A percentile compares a stretch with the other conserved stretches of the same genome.
Evolutionary conservation across 1,140 invertebrate species (phyloP).

Genomic region (Steinernema feltiae): DNA sequence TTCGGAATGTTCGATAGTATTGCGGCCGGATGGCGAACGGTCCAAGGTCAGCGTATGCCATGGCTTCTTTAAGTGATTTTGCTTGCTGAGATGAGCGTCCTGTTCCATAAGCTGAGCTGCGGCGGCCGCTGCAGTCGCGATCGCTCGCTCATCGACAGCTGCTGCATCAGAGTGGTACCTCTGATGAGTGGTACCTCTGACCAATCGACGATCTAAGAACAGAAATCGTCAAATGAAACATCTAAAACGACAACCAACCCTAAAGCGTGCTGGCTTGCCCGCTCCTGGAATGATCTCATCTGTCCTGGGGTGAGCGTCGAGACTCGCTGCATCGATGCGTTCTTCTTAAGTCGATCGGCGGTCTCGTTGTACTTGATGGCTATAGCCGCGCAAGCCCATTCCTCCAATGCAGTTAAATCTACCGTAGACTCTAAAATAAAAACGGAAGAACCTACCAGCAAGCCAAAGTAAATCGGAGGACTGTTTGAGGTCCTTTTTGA

Average conservation of each 20-base stretch:
- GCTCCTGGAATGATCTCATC: slow-evolving; percentile 28
- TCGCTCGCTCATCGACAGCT: slow-evolving; percentile 26
- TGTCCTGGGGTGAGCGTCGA: slow-evolving; percentile 33
- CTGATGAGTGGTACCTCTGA: no score
- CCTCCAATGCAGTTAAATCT: slow-evolving; percentile 51
- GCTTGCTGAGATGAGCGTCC: slow-evolving; percentile 21
- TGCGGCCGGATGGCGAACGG: neutral
- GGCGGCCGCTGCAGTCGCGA: slow-evolving; percentile 14
- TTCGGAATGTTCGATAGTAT: neutral
- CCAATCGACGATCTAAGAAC: slow-evolving; percentile 30
- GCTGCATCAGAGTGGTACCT: slow-evolving; percentile 49
- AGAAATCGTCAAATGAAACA: slow-evolving; percentile 18
- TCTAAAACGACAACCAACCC: slow-evolving; percentile 14
- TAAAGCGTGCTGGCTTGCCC: slow-evolving; percentile 28
- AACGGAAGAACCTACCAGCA: slow-evolving; percentile 39
- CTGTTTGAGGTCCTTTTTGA: slow-evolving; percentile 48
- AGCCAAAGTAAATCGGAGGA: slow-evolving; percentile 51
- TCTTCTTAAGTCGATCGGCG: slow-evolving; percentile 14
- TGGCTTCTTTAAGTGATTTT: slow-evolving; percentile 28
- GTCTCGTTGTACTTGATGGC: slow-evolving; percentile 34
- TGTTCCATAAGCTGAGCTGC: slow-evolving; percentile 12
- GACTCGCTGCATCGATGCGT: slow-evolving; percentile 26
- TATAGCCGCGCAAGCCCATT: slow-evolving; percentile 52
- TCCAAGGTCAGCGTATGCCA: neutral
- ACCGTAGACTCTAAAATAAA: slow-evolving; percentile 2